These are phyloP conservation scores for Plutella xylostella DNA, from an alignment of 2,888 invertebrate genomes.

Conservation along the genomic window DNA sequence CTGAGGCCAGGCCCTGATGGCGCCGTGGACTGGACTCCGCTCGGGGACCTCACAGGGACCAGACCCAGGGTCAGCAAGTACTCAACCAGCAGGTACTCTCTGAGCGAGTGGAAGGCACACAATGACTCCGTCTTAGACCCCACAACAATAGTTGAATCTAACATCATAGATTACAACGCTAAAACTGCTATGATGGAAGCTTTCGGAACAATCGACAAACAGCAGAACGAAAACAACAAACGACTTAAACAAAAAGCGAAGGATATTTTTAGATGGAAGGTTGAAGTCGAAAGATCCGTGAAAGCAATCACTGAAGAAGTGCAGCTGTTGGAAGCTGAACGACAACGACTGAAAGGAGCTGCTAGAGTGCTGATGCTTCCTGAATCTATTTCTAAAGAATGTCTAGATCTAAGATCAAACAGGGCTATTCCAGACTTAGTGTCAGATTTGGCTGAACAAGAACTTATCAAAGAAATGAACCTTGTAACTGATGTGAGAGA, in stretches of 20 bases:
- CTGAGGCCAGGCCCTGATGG: constrained; percentile 77
- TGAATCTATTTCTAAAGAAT: constrained; percentile 81
- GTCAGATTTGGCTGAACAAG: constrained; percentile 81
- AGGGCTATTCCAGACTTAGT: constrained; percentile 80
- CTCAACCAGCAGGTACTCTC: constrained; percentile 78
- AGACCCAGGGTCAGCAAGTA: constrained; percentile 82
- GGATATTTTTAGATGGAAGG: constrained; percentile 81
- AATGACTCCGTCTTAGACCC: constrained; percentile 58
- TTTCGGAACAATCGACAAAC: constrained; percentile 74
- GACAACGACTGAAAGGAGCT: constrained; percentile 76
- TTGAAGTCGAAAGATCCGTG: constrained; percentile 77
- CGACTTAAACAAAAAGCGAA: constrained; percentile 74
- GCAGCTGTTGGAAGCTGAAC: constrained; percentile 74
- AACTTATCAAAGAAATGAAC: constrained; percentile 79
- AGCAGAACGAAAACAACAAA: constrained; percentile 76
- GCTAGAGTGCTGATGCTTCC: constrained; percentile 75
- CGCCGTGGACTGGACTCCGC: constrained; percentile 78
- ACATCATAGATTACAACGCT: constrained; percentile 71
- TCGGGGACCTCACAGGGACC: constrained; percentile 77
- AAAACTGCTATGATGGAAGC: constrained; percentile 74
- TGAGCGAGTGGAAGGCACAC: constrained; percentile 78
- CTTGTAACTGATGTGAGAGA: constrained; percentile 77
- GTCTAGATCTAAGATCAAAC: constrained; percentile 76
- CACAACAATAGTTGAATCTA: constrained; percentile 62
- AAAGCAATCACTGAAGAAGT: constrained; percentile 78